These are phyloP conservation scores for Mesoclemmys tuberculata DNA, from an alignment of 2,113 vertebrate species.

Conservation along the genomic window DNA sequence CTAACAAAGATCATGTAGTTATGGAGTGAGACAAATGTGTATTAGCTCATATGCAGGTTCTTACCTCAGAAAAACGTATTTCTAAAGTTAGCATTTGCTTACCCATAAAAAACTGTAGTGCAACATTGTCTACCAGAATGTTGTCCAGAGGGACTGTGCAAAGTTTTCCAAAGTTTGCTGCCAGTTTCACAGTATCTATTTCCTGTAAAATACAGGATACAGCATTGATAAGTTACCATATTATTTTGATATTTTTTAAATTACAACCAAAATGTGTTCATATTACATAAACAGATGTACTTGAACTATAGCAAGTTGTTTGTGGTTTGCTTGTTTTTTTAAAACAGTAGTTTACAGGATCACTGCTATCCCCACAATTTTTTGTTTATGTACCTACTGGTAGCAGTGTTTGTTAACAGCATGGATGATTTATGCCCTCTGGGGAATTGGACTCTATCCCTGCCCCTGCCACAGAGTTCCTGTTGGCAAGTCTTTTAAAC, in stretches of 20 bases:
- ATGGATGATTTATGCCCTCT: neutral
- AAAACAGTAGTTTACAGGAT: neutral
- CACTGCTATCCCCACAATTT: neutral
- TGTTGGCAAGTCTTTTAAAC: neutral
- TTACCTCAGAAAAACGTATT: neutral
- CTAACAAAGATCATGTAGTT: neutral
- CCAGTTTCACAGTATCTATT: conserved; percentile 96
- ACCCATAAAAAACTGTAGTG: conserved; percentile 99
- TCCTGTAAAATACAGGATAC: conserved; percentile 81
- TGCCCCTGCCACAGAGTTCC: neutral
- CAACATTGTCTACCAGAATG: conserved; percentile 98
- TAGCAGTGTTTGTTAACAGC: neutral
- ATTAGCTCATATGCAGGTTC: neutral
- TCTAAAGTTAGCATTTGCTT: conserved; percentile 58
- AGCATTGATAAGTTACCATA: neutral
- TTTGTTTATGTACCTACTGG: neutral
- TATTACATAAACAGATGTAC: neutral
- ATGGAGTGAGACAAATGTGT: neutral
- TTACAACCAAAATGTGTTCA: neutral
- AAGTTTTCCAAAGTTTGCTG: conserved; percentile 97
- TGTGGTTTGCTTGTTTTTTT: neutral
- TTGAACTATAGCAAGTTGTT: neutral
- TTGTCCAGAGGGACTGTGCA: conserved; percentile 97
- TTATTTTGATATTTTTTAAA: neutral
- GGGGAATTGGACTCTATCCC: neutral